phyloP scores from a whole-genome alignment of 2,888 invertebrate species.

The Brenthis ino region DNA sequence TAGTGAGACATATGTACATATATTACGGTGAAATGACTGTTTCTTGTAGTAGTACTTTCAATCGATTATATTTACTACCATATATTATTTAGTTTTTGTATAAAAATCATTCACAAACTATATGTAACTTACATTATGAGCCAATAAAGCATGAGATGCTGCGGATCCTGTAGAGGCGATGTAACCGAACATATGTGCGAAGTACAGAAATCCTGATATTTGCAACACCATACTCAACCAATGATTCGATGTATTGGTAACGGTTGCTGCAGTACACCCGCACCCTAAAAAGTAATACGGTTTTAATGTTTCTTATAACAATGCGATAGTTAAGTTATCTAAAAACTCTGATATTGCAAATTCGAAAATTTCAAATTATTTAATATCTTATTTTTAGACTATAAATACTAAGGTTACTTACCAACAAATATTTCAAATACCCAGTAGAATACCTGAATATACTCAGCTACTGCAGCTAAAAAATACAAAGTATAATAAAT shows the following conservation, averaged over 20 bases:
- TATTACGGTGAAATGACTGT: too few relatives aligned
- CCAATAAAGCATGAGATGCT: conserved; percentile 61
- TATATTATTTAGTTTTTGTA: too few relatives aligned
- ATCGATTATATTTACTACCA: too few relatives aligned
- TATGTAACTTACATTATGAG: conserved; percentile 60
- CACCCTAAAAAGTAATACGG: conserved; percentile 51
- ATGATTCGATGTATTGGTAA: conserved; percentile 52
- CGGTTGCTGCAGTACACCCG: conserved; percentile 61
- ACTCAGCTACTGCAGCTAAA: conserved; percentile 64
- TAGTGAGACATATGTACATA: too few relatives aligned
- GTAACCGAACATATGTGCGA: conserved; percentile 75
- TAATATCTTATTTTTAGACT: neutral
- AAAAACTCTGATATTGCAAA: too few relatives aligned
- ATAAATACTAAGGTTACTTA: conserved; percentile 44
- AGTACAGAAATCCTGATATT: conserved; percentile 63
- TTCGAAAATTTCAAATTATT: neutral
- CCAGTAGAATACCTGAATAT: conserved; percentile 66
- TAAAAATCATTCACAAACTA: too few relatives aligned
- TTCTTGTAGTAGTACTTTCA: too few relatives aligned
- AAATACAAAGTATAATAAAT: conserved; percentile 20
- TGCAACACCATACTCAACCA: conserved; percentile 59
- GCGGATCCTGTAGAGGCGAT: conserved; percentile 65
- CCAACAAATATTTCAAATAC: conserved; percentile 70
- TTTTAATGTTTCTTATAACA: neutral
- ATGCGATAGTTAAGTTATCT: neutral